Evolutionary conservation across 1,140 invertebrate species (phyloP), one percentile per base, ranked within the genome.

Genomic region (Halesus radiatus): DNA sequence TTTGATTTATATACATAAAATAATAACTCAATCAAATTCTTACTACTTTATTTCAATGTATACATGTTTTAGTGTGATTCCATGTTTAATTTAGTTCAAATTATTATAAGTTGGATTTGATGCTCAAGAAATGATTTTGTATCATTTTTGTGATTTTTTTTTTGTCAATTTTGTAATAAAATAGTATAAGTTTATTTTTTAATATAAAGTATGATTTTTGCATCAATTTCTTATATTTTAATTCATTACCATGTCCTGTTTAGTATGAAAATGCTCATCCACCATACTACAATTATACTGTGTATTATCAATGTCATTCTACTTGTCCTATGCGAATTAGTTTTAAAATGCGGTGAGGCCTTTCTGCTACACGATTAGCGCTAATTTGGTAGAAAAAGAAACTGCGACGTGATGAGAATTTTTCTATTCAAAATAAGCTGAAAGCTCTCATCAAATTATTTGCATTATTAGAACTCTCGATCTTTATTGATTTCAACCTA

Each of bases 231-330:
- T 60, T 60, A 7, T 23, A 20, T 60, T 60, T 66, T 22, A 32
- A 66, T 66, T 66, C 15, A 60, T 66, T 15, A n/a, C 29, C 23
- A 66, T 66, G 62, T 66, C 62, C 62, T 66, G 62, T 66, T 66
- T 66, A 29, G 2, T 60, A 60, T 60, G 20, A 60, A 18, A 23
- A 10, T 60, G 56, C 18, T 60, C 56, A 23, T 18, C 22, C 62
- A 66, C 62, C 15, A 26, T 66, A 26, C 32, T 37, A 29, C 29
- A 66, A 66, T 66, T 15, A 15, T 26, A 66, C n/a, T 66, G 20
- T 64, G 62, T 66, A 18, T 23, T 60, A 60, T 60, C 56, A 60
- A 60, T 66, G 62, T 66, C 23, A 26, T 66, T 66, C 62, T 66
- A 66, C 16, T 29, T 37, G 23, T 66, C 62, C 22, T 66, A 66